phyloP scores from a whole-genome alignment of 2,113 vertebrate species.

The Chaetorhynchus papuensis region DNA sequence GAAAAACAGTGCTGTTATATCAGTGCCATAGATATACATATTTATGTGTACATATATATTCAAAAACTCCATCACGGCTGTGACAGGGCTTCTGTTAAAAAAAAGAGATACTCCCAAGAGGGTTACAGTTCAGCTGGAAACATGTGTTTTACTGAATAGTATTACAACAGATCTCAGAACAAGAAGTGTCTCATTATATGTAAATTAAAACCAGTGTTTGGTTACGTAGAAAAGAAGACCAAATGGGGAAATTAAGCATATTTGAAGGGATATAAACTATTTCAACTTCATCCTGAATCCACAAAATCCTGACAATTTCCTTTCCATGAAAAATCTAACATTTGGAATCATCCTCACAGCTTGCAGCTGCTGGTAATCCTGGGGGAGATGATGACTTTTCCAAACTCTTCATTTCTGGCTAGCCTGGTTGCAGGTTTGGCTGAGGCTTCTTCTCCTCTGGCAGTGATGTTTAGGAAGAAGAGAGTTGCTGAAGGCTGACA shows the following conservation, averaged over 20 bases:
- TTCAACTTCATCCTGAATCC: neutral
- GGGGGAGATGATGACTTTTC: neutral
- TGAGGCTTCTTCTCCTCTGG: neutral
- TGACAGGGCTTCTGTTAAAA: neutral
- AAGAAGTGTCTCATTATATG: neutral
- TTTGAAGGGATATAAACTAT: neutral
- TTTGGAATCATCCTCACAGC: neutral
- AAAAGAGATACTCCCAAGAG: neutral
- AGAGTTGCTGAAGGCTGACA: neutral
- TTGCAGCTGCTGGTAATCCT: neutral
- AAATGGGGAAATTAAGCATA: neutral
- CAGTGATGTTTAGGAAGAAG: neutral
- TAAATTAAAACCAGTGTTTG: neutral
- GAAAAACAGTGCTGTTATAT: neutral
- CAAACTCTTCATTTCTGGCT: neutral
- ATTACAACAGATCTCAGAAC: neutral
- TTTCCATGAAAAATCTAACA: neutral
- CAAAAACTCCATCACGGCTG: neutral
- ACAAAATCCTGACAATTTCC: neutral
- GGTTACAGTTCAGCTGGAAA: neutral
- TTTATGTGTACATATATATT: neutral
- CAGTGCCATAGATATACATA: neutral
- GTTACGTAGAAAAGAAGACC: neutral
- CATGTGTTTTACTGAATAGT: neutral
- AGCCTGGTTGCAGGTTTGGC: neutral